Conservation (phyloP, 2,888 invertebrate species). For the Tipula confusa region DNA sequence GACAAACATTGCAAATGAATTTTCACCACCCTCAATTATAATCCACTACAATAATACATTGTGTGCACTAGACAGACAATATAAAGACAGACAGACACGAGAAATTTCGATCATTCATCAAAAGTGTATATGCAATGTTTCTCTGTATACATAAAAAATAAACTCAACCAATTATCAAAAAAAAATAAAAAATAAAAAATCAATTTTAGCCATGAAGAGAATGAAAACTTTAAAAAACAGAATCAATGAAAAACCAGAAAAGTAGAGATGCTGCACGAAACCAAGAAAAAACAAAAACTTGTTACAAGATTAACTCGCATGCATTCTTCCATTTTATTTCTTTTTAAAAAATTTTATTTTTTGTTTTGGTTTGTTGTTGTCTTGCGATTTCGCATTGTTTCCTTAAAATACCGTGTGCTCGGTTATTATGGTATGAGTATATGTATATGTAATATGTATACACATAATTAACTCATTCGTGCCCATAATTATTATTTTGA, state of each 20-base stretch:
- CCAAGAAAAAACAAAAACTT: neutral
- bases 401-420: neutral
- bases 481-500: too few relatives aligned
- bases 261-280: neutral
- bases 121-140: neutral
- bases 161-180: slow-evolving; percentile 4
- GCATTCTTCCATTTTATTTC: neutral
- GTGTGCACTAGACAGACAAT: neutral
- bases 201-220: neutral
- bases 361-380: neutral
- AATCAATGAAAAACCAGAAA: neutral
- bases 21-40: neutral
- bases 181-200: neutral
- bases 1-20: neutral
- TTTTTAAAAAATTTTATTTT: neutral
- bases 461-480: neutral
- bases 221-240: neutral
- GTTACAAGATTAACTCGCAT: neutral
- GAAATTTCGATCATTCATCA: neutral
- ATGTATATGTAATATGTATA: neutral
- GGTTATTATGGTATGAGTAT: neutral
- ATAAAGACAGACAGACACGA: neutral
- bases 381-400: neutral
- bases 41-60: neutral
- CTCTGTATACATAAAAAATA: neutral